Conservation (phyloP, 2,113 vertebrate species). For the Andinoacara biseriatus region DNA sequence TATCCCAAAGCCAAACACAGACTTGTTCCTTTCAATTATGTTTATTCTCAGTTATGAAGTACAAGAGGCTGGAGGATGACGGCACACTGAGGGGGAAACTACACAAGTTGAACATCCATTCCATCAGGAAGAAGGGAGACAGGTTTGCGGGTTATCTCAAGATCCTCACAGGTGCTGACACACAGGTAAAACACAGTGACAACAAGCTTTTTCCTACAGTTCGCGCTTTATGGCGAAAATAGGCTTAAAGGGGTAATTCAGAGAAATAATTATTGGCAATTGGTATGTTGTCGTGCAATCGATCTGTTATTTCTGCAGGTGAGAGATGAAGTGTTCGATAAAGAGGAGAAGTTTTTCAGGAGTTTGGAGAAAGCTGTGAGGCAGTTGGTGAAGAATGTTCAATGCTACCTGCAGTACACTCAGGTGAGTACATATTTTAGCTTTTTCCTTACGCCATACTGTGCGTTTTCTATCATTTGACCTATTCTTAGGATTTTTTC, state of each 20-base stretch:
- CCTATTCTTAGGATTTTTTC: background rate
- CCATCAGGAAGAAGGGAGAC: conserved; percentile 96
- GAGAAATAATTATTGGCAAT: background rate
- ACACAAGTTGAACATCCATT: conserved; percentile 93
- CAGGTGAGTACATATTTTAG: conserved; percentile 78
- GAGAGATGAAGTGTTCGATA: conserved; percentile 91
- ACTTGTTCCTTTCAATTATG: background rate
- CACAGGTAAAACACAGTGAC: conserved; percentile 83
- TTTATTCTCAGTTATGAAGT: conserved; percentile 89
- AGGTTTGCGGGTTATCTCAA: conserved; percentile 93
- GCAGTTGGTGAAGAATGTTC: conserved; percentile 87
- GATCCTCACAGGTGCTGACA: conserved; percentile 91
- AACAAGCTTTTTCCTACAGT: background rate
- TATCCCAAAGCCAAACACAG: background rate
- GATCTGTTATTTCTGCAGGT: conserved; percentile 80
- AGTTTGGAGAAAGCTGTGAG: conserved; percentile 92
- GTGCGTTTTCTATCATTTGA: background rate
- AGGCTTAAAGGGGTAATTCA: background rate
- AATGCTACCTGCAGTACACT: conserved; percentile 82
- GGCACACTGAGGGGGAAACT: conserved; percentile 91
- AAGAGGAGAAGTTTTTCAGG: conserved; percentile 91
- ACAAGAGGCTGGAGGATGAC: conserved; percentile 92
- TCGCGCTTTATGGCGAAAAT: background rate
- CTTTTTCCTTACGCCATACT: background rate
- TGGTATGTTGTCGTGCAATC: background rate